These are phyloP conservation scores for Lepidotrigona ventralis DNA, from an alignment of 1,140 invertebrate genomes.

Conservation along the genomic window DNA sequence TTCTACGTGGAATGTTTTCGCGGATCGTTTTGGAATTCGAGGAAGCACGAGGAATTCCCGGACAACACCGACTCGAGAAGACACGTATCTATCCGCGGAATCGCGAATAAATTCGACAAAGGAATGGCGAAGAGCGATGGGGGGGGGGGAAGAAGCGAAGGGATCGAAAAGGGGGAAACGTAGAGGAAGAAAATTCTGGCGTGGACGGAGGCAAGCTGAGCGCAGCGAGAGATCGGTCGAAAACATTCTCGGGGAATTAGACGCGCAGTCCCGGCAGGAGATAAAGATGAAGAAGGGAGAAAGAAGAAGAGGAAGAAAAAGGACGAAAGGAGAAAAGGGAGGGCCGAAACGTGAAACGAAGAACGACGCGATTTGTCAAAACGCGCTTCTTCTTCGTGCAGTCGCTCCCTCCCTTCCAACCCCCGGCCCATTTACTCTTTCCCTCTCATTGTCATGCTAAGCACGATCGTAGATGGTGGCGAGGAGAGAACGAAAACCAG, in stretches of 20 bases:
- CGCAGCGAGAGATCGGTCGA: conserved; percentile 72
- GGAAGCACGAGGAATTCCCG: not conserved
- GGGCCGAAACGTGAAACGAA: conserved; percentile 51
- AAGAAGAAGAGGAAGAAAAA: not conserved
- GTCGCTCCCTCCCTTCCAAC: conserved; percentile 31
- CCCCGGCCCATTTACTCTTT: conserved; percentile 35
- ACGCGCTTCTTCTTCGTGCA: conserved; percentile 63
- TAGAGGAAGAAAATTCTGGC: conserved; percentile 49
- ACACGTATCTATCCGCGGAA: conserved; percentile 38
- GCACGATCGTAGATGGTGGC: conserved; percentile 51
- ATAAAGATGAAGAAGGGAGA: conserved; percentile 2
- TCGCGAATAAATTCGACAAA: conserved; percentile 57
- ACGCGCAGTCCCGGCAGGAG: conserved; percentile 67
- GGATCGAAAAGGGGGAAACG: conserved; percentile 22
- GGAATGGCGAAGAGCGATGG: not conserved
- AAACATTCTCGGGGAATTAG: conserved; percentile 76
- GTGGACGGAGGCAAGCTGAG: conserved; percentile 74
- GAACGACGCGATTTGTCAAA: conserved; percentile 73
- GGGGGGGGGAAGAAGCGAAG: not conserved
- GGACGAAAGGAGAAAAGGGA: conserved; percentile 35
- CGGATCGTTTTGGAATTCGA: not conserved
- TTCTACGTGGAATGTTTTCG: not conserved
- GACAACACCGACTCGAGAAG: not conserved
- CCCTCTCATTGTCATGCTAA: conserved; percentile 74
- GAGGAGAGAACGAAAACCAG: not conserved